Percentiles rank a stretch among this genome's conserved stretches.
Conservation (phyloP, 1,140 invertebrate species). For the Panagrolaimus sp. region DNA sequence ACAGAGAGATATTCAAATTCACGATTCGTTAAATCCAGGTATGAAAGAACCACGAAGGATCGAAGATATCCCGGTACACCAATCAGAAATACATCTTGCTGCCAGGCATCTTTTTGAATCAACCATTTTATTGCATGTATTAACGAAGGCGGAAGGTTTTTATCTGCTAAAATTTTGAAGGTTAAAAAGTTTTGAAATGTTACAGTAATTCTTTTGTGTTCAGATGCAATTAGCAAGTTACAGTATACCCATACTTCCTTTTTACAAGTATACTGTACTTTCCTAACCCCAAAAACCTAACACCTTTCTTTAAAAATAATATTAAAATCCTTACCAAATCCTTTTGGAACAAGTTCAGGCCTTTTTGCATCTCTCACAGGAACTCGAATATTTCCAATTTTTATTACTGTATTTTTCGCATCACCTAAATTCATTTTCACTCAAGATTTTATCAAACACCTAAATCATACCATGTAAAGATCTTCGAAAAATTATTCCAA, state of each 20-base stretch:
- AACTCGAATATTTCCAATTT: slow-evolving; percentile 73
- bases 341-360: slow-evolving; percentile 74
- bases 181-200: slow-evolving; percentile 20
- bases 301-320: too few relatives aligned
- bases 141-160: slow-evolving; percentile 21
- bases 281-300: too few relatives aligned
- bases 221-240: too few relatives aligned
- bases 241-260: too few relatives aligned
- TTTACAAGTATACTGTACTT: too few relatives aligned
- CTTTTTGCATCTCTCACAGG: slow-evolving; percentile 67
- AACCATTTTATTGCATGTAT: slow-evolving; percentile 52
- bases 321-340: slow-evolving; percentile 76
- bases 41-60: slow-evolving; percentile 76
- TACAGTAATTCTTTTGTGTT: slow-evolving; percentile 42
- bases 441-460: background rate
- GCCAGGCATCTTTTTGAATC: slow-evolving; percentile 68
- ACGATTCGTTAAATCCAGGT: slow-evolving; percentile 74
- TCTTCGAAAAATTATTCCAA: slow-evolving; percentile 8
- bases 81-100: slow-evolving; percentile 90
- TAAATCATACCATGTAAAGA: slow-evolving; percentile 46
- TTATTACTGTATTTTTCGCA: slow-evolving; percentile 61
- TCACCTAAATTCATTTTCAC: slow-evolving; percentile 40
- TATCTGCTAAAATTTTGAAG: slow-evolving; percentile 20
- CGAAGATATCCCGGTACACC: slow-evolving; percentile 78
- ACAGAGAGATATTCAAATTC: slow-evolving; percentile 88